Base-by-base conservation (phyloP, 2,888 invertebrate genomes). In the Anorthoa munda region DNA sequence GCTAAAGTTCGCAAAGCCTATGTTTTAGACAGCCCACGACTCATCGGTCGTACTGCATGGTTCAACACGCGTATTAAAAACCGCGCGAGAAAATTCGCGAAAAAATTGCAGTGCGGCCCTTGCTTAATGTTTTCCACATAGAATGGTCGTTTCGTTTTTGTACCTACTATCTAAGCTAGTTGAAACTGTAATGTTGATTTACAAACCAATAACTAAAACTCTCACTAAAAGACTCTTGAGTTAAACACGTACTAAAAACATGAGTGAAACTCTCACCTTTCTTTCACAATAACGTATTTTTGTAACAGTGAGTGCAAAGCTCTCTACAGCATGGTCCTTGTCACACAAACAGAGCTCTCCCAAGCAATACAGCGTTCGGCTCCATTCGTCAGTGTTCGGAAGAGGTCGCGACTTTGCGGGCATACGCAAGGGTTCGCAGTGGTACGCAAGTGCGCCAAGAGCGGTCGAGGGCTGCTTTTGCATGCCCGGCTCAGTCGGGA, bases 391-490 rank as follows among this genome's bases (percentile, higher is more conserved):
- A 3, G 17, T 48, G 56, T 56, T 56, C 50, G 59, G 46, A 26
- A 67, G 39, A 65, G 53, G 55, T 72, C 56, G 78, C 46, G 18
- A 68, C 39, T 39, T 39, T 39, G 50, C 46, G 45, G 9, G 39
- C 39, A 39, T 39, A 50, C 53, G 80, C 76, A 51, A 73, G 51
- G 21, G 74, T 26, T 46, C 58, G 48, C 48, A 2, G n/a, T 31
- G 39, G 21, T 15, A 72, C 79, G 81, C 76, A 71, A 81, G 67
- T 58, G 77, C 69, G 55, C 58, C 9, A 46, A 61, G 67, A 81
- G 76, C 59, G 56, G 66, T 65, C 60, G 80, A 80, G 81, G 0
- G 55, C 48, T 15, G 75, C 75, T 69, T 79, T 79, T 81, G 80
- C 80, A 60, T 31, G 83, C 66, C 70, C 53, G 39, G 39, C 39